Evolutionary conservation across 1,140 invertebrate species (phyloP).

Genomic region (Drosophila kikkawai): DNA sequence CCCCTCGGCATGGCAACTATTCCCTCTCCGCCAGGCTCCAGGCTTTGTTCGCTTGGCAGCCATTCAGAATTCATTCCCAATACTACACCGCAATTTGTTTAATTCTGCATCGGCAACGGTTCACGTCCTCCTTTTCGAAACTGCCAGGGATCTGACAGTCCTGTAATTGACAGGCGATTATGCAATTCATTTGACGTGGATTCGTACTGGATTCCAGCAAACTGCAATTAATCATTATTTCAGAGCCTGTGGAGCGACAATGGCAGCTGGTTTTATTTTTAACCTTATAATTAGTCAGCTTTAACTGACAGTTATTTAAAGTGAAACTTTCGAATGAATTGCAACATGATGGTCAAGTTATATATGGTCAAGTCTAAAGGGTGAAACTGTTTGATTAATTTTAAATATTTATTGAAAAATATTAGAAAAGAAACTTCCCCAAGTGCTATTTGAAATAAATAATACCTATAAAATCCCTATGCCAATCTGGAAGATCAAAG

Average conservation of each 20-base stretch:
- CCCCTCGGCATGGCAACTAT: constrained; percentile 19
- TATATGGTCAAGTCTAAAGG: no score
- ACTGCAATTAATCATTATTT: constrained; percentile 46
- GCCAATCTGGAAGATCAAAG: background rate
- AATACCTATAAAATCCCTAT: background rate
- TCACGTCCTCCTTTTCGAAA: background rate
- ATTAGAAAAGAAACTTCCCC: background rate
- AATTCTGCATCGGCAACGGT: constrained; percentile 27
- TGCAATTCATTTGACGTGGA: constrained; percentile 53
- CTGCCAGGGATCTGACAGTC: constrained; percentile 22
- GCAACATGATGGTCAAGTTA: background rate
- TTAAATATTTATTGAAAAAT: no score
- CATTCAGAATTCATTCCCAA: constrained; percentile 48
- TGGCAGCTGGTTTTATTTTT: constrained; percentile 7
- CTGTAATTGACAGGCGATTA: constrained; percentile 74
- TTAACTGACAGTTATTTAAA: constrained; percentile 2
- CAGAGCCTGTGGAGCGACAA: background rate
- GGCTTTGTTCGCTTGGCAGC: constrained; percentile 50
- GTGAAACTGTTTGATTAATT: no score
- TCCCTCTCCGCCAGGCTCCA: constrained; percentile 26
- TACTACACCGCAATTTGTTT: constrained; percentile 62
- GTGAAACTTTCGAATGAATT: background rate
- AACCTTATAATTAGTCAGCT: background rate
- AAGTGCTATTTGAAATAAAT: background rate
- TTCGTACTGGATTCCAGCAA: constrained; percentile 39